Conservation (phyloP, 2,113 vertebrate species). For the Entomyzon cyanotis region DNA sequence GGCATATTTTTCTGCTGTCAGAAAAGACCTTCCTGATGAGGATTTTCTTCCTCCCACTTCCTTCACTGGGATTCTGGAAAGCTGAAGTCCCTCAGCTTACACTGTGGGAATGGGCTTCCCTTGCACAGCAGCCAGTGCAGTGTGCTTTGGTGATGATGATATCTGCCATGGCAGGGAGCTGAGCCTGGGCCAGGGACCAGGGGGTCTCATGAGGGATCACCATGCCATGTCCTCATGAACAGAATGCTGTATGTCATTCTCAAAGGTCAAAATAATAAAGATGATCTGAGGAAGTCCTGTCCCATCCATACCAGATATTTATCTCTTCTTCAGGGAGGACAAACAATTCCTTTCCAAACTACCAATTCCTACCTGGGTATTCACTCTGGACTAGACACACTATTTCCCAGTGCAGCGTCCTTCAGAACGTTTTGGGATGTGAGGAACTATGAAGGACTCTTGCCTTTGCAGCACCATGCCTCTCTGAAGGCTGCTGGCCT, state of each 20-base stretch:
- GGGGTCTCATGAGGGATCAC: background rate
- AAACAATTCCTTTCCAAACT: background rate
- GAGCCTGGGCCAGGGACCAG: background rate
- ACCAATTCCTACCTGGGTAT: fast-evolving
- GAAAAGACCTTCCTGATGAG: background rate
- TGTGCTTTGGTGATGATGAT: background rate
- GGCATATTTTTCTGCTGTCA: background rate
- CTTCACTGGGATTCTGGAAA: background rate
- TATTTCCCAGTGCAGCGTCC: background rate
- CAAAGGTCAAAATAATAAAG: background rate
- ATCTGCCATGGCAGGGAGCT: background rate
- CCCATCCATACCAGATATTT: background rate
- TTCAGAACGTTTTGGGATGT: background rate
- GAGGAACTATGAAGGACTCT: background rate
- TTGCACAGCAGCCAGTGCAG: background rate
- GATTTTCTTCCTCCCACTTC: background rate
- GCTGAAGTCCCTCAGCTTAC: background rate
- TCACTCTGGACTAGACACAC: background rate
- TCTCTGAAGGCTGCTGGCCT: background rate
- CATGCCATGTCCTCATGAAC: background rate
- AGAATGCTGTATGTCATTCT: background rate
- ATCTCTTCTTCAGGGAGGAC: background rate
- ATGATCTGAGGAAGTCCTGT: background rate
- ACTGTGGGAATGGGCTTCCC: background rate
- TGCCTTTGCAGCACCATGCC: background rate